Conservation (phyloP, 2,888 invertebrate species). For the Allolobophora icterica region DNA sequence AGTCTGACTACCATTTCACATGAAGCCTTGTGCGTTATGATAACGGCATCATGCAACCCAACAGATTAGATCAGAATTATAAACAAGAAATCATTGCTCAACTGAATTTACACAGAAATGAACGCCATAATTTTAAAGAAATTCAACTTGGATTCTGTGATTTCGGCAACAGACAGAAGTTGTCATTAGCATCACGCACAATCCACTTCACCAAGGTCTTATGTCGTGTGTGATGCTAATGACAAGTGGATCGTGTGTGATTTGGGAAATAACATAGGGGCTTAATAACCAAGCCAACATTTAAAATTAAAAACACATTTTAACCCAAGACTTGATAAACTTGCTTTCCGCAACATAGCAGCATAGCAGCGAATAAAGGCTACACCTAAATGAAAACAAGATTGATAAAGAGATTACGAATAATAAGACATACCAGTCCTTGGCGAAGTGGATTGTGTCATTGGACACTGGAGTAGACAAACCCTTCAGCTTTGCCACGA, state of each 20-base stretch:
- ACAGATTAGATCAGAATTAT: background rate
- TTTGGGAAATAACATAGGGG: background rate
- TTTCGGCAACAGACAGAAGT: background rate
- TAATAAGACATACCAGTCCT: constrained; percentile 37
- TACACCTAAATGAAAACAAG: background rate
- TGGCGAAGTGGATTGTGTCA: constrained; percentile 36
- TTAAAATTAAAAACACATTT: background rate
- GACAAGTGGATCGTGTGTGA: no score
- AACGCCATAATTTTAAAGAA: background rate
- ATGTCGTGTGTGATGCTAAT: no score
- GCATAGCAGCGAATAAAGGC: background rate
- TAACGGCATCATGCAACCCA: background rate
- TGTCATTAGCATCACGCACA: background rate
- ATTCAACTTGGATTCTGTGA: background rate
- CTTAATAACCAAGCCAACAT: background rate
- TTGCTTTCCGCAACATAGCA: background rate
- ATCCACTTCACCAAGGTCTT: no score
- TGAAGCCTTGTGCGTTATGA: no score
- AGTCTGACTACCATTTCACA: no score
- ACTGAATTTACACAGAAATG: no score
- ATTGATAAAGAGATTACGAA: background rate
- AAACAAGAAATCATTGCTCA: background rate
- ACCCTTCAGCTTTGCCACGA: constrained; percentile 28
- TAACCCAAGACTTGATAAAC: background rate
- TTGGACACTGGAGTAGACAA: constrained; percentile 31